Evolutionary conservation across 2,797 vertebrate species (phyloP), one percentile per base, ranked within the genome.

Genomic region (Muscicapa striata): DNA sequence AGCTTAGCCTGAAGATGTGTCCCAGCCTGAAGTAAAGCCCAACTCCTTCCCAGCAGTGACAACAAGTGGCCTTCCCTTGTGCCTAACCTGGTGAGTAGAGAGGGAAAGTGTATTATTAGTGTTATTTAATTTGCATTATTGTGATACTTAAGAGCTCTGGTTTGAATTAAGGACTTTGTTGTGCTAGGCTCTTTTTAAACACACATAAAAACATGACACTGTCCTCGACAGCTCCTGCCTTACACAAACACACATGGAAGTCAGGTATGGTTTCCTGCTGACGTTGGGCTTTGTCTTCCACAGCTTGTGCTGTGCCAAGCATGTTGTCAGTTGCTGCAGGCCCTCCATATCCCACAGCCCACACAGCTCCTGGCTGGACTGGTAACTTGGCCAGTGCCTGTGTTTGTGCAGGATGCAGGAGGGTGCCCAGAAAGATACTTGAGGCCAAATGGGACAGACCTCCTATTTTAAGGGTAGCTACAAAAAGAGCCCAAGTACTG

Each of bases 51-150:
- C 62, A 45, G 9, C 40, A 66, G 34, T 48, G 77, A 68, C 69
- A 64, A 38, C 43, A 67, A 91, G 45, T 9, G 68, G 54, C n/a
- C 41, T 83, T 64, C 59, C 26, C 77, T 91, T 0, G 0, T 79
- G 84, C 61, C 79, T 54, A 67, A 73, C 38, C 55, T 46, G 48
- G 45, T 67, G 49, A 93, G 74, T 34, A 46, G 48, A 74, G 48
- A 79, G 49, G 34, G 67, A 94, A 84, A 79, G 67, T 11, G 0
- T 81, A 34, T 79, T 84, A 57, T 52, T 77, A 59, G 72, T 92
- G 87, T 85, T 94, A 93, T 82, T 95, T 81, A 78, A 91, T 94
- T 92, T 92, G 87, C 30, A 61, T 92, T 90, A 51, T 91, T 67
- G 57, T 67, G 83, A 88, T 52, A 76, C 79, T 92, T 79, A 82